Evolutionary conservation across 1,140 invertebrate species (phyloP).

Genomic region (Bradynema listronoti): DNA sequence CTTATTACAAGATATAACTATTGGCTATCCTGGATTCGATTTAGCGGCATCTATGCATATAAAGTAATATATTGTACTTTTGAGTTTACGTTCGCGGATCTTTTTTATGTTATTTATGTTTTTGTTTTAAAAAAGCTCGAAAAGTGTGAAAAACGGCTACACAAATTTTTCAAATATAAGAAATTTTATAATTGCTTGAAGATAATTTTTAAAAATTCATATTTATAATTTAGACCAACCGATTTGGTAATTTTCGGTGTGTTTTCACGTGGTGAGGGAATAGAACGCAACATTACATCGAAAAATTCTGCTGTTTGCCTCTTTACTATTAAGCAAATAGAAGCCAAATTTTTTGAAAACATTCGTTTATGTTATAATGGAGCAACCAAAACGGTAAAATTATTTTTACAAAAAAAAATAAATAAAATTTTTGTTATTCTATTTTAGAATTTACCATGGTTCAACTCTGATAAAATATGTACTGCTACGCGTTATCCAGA

Average conservation of each 20-base stretch:
- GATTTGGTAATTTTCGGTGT: conserved; percentile 44
- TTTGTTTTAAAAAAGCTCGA: too few species aligned
- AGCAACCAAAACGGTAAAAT: conserved; percentile 37
- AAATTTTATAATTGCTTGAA: too few species aligned
- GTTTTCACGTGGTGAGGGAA: conserved; percentile 38
- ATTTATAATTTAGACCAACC: conserved; percentile 14
- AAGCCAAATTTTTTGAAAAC: conserved; percentile 51
- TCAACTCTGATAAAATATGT: conserved; percentile 50
- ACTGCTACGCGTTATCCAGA: conserved; percentile 42
- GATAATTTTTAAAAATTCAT: conserved; percentile 8
- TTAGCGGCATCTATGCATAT: conserved; percentile 46
- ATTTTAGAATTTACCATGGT: conserved; percentile 57
- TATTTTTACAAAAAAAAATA: too few species aligned
- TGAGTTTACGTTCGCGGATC: too few species aligned
- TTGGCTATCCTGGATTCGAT: conserved; percentile 52
- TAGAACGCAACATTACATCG: conserved; percentile 30
- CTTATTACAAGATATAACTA: conserved; percentile 44
- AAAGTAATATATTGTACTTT: too few species aligned
- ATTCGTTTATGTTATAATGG: conserved; percentile 53
- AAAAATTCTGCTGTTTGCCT: conserved; percentile 53
- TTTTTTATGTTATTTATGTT: too few species aligned
- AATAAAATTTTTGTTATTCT: too few species aligned
- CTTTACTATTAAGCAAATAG: conserved; percentile 40
- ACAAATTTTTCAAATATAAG: too few species aligned
- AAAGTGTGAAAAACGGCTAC: too few species aligned